Evolutionary conservation across 2,113 vertebrate genomes (phyloP).

Genomic region (Megaleporinus macrocephalus): DNA sequence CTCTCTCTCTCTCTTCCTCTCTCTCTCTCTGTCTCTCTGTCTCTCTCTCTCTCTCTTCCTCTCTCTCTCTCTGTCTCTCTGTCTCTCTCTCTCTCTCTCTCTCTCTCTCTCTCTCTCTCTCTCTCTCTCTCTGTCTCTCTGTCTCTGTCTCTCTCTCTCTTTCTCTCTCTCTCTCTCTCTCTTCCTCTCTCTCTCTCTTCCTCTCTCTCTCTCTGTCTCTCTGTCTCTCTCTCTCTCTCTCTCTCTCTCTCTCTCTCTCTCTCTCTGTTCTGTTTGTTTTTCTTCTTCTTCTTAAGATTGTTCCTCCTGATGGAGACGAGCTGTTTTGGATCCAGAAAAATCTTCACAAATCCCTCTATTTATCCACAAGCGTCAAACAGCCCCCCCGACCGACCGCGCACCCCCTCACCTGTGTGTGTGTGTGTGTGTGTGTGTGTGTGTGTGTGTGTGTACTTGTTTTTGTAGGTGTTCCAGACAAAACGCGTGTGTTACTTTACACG

Average conservation of each 20-base stretch:
- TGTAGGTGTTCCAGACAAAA: too few relatives aligned
- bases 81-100: constrained; percentile 46
- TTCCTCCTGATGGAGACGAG: constrained; percentile 74
- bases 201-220: constrained; percentile 36
- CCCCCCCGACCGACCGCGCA: too few relatives aligned
- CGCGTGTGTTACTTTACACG: too few relatives aligned
- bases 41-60: constrained; percentile 74
- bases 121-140: constrained; percentile 42
- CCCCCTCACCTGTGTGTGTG: too few relatives aligned
- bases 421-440: constrained; percentile 16
- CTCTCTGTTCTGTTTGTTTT: constrained; percentile 71
- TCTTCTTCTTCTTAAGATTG: constrained; percentile 75
- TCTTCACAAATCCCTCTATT: constrained; percentile 72
- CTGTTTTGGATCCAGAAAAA: constrained; percentile 68
- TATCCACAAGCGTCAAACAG: constrained; percentile 77
- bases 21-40: constrained; percentile 49
- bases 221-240: constrained; percentile 34
- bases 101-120: constrained; percentile 6
- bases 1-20: not conserved
- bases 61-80: too few relatives aligned
- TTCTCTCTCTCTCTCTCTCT: constrained; percentile 42
- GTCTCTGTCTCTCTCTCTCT: not conserved
- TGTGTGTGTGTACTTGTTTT: not conserved
- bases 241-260: not conserved
- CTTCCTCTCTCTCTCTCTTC: constrained; percentile 19